phyloP scores from a whole-genome alignment of 2,888 invertebrate genomes.

The Galerucella calmariensis region DNA sequence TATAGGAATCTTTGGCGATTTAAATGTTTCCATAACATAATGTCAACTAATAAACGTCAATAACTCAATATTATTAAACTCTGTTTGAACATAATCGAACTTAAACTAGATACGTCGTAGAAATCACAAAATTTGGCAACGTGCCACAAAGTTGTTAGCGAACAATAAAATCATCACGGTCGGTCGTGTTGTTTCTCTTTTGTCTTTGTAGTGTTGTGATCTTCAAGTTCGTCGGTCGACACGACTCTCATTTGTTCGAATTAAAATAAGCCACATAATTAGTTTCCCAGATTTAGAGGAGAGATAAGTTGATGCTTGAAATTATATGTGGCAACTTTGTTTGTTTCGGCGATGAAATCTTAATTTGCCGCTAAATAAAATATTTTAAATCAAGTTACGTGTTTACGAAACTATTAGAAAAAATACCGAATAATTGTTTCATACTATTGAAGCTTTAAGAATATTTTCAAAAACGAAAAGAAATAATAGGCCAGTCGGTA shows the following conservation, averaged over 20 bases:
- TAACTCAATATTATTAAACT: no score
- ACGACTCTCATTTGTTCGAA: slow-evolving; percentile 39
- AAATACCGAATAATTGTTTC: no score
- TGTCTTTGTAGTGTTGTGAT: slow-evolving; percentile 15
- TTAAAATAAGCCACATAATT: slow-evolving; percentile 41
- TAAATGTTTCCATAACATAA: no score
- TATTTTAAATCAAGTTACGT: slow-evolving; percentile 12
- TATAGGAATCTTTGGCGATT: no score
- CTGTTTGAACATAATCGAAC: no score
- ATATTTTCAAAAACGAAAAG: no score
- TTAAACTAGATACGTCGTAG: no score
- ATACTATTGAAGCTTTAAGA: no score
- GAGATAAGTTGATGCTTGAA: slow-evolving; percentile 33
- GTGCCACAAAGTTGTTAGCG: slow-evolving; percentile 9
- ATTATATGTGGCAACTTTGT: slow-evolving; percentile 24
- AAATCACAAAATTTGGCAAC: slow-evolving; percentile 15
- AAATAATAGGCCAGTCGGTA: no score
- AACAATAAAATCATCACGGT: slow-evolving; percentile 28
- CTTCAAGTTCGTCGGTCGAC: slow-evolving; percentile 25
- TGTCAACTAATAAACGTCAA: no score
- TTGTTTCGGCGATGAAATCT: slow-evolving; percentile 35
- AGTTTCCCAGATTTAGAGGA: slow-evolving; percentile 29
- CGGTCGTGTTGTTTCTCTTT: slow-evolving; percentile 10
- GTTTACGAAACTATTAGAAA: no score
- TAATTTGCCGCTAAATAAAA: slow-evolving; percentile 36